These are phyloP conservation scores for Lithophane socia DNA, from an alignment of 2,888 invertebrate genomes.

Conservation along the genomic window DNA sequence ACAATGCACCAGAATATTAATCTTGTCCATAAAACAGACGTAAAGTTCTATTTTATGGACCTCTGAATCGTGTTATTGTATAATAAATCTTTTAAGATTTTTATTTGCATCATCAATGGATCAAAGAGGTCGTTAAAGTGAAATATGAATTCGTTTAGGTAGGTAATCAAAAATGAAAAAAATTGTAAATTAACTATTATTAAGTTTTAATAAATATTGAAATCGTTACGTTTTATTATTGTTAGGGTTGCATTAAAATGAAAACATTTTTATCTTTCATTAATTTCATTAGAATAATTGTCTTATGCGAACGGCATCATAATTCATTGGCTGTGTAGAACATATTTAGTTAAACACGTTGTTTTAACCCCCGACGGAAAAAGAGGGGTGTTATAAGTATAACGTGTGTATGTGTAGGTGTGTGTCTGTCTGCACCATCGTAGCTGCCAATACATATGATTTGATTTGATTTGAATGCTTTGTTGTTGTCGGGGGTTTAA, in stretches of 20 bases:
- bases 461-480: too few species aligned
- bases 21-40: not conserved
- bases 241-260: not conserved
- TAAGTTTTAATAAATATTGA: not conserved
- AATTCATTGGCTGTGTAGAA: not conserved
- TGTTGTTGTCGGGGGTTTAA: too few species aligned
- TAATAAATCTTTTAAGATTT: not conserved
- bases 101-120: not conserved
- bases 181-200: not conserved
- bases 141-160: not conserved
- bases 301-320: not conserved
- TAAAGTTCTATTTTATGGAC: not conserved
- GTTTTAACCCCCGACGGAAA: too few species aligned
- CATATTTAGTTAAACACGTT: not conserved
- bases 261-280: not conserved
- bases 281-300: not conserved
- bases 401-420: too few species aligned
- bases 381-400: too few species aligned
- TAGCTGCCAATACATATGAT: too few species aligned
- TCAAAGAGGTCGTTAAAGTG: not conserved
- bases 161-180: not conserved
- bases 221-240: not conserved
- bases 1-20: not conserved
- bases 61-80: not conserved
- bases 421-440: too few species aligned